Conservation (phyloP, 1,140 invertebrate genomes). For the Trinorchestia longiramus region DNA sequence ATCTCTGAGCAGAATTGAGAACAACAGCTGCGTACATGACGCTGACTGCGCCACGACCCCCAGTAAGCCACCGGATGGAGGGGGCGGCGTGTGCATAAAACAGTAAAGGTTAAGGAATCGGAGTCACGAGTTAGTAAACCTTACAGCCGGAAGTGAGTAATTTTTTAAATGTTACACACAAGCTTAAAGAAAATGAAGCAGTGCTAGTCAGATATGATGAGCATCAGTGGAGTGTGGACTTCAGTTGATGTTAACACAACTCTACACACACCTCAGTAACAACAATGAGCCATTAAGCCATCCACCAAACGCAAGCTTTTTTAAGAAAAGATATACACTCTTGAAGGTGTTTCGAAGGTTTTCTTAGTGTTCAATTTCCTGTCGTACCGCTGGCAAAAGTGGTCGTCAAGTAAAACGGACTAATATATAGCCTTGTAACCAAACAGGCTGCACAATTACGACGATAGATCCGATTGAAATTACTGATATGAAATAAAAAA, state of each 20-base stretch:
- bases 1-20: background rate
- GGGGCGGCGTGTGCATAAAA: background rate
- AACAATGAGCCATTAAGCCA: background rate
- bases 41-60: background rate
- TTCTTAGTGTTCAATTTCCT: background rate
- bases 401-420: too few relatives aligned
- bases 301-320: background rate
- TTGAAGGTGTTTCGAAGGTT: background rate
- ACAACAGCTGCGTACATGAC: background rate
- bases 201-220: too few relatives aligned
- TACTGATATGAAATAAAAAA: background rate
- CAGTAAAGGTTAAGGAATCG: background rate
- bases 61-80: background rate
- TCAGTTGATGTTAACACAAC: background rate
- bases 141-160: background rate
- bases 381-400: background rate
- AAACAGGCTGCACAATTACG: too few relatives aligned
- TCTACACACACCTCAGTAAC: background rate
- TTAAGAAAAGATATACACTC: background rate
- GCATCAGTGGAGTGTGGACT: background rate
- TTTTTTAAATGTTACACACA: background rate
- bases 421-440: background rate
- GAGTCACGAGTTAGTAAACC: background rate
- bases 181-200: background rate
- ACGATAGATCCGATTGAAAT: too few relatives aligned